Evolutionary conservation across 2,888 invertebrate species (phyloP).

Genomic region (Tortricodes alternella): DNA sequence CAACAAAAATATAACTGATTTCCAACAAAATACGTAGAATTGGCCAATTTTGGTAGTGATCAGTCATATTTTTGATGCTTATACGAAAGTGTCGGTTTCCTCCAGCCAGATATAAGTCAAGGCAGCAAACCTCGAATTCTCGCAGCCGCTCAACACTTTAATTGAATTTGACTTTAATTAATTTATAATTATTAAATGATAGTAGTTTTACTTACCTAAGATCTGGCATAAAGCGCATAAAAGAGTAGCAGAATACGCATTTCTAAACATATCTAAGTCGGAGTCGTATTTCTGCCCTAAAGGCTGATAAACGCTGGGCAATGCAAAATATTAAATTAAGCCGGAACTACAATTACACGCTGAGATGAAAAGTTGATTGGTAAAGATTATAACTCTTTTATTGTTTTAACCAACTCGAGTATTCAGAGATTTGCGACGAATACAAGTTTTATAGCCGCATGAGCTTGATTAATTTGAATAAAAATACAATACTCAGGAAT

Average conservation of each 20-base stretch:
- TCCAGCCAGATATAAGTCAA: no score
- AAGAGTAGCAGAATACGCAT: conserved; percentile 20
- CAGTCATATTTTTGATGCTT: no score
- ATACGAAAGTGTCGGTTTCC: no score
- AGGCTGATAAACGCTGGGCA: conserved; percentile 32
- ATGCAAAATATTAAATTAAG: conserved; percentile 29
- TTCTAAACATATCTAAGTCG: conserved; percentile 33
- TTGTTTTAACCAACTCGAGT: conserved; percentile 12
- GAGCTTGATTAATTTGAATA: neutral
- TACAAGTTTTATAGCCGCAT: conserved; percentile 29
- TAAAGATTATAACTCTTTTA: conserved; percentile 19
- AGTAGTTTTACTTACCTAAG: conserved; percentile 6
- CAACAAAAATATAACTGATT: no score
- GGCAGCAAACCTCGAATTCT: no score
- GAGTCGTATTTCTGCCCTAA: conserved; percentile 34
- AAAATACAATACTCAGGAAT: neutral
- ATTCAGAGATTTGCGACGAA: conserved; percentile 16
- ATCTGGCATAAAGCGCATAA: conserved; percentile 7
- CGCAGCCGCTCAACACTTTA: no score
- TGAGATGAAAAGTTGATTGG: conserved; percentile 29
- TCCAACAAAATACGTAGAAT: no score
- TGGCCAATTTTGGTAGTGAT: no score
- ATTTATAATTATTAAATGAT: neutral
- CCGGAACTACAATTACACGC: conserved; percentile 44
- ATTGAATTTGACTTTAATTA: no score